Evolutionary conservation across 1,140 invertebrate species (phyloP), one percentile per base, ranked within the genome.

Genomic region (Pogonognathellus flavescens): DNA sequence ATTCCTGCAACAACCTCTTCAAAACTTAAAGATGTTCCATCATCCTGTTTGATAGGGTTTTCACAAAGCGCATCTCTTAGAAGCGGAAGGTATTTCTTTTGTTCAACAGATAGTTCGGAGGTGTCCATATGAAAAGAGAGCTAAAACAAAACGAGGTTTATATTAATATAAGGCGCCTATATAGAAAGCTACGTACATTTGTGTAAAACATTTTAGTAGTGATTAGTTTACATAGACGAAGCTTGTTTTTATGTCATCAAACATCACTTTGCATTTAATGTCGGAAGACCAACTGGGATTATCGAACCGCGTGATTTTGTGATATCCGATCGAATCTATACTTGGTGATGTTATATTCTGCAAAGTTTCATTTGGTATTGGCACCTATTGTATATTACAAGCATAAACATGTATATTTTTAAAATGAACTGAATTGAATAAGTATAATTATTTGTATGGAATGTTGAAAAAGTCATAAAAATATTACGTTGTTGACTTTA

Each of bases 171-270:
- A 10, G 4, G 22, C n/a, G n/a, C n/a, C n/a, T n/a, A n/a, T n/a
- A 50, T 60, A 60, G 13, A 31, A 53, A 18, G 3, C 2, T 5
- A 82, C n/a, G 52, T 8, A 82, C 52, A 87, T 49, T 70, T 83
- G 85, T 52, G n/a, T 85, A n/a, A 83, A 72, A 41, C 20, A 6
- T 87, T 11, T 55, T 84, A 16, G 31, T 88, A n/a, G n/a, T n/a
- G n/a, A 62, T 86, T 86, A 80, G 93, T 94, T 93, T 90, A 96
- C 95, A 91, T 96, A 95, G 87, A 96, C 93, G 91, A 97, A 97
- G 90, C 96, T 96, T 0, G 95, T 95, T 85, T 95, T 93, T 16
- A 96, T 91, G 89, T 95, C 93, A 92, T 97, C 94, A 60, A 97
- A 91, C 87, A 95, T 94, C 5, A 95, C 94, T 89, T 93, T 94